These are phyloP conservation scores for Polydrusus pterygomalis DNA, from an alignment of 2,888 invertebrate genomes.

Conservation along the genomic window DNA sequence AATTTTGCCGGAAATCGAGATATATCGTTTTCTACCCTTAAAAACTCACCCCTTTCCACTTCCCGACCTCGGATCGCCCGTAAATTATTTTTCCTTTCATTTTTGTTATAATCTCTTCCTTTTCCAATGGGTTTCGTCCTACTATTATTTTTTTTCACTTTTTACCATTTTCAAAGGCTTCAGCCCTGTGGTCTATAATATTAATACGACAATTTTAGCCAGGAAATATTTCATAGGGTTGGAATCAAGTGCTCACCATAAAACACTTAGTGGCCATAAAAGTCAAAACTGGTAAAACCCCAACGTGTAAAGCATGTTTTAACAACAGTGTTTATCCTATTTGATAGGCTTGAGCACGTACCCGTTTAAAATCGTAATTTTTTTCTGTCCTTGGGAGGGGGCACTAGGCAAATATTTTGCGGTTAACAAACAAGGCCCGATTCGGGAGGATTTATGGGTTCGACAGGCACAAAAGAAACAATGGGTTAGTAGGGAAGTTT, in stretches of 20 bases:
- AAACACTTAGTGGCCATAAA: slow-evolving; percentile 1
- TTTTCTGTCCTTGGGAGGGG: slow-evolving; percentile 1
- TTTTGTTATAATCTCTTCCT: too few relatives aligned
- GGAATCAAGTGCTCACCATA: slow-evolving; percentile 1
- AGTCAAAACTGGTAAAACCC: slow-evolving; percentile 8
- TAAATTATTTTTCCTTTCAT: too few relatives aligned
- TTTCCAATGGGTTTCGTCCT: too few relatives aligned
- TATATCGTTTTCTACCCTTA: too few relatives aligned
- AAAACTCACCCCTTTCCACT: too few relatives aligned
- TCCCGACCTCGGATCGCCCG: too few relatives aligned
- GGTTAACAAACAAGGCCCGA: slow-evolving; percentile 1
- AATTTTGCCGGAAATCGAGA: too few relatives aligned
- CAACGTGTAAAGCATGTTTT: slow-evolving; percentile 3
- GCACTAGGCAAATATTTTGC: slow-evolving; percentile 19
- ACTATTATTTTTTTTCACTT: too few relatives aligned
- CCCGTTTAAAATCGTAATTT: neutral
- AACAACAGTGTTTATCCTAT: slow-evolving; percentile 12
- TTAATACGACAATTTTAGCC: too few relatives aligned
- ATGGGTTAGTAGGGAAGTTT: slow-evolving; percentile 16
- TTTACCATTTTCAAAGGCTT: too few relatives aligned
- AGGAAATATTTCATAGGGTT: too few relatives aligned
- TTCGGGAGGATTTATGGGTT: slow-evolving; percentile 23
- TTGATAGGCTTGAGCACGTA: slow-evolving; percentile 13
- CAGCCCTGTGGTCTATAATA: too few relatives aligned
- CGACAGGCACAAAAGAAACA: slow-evolving; percentile 17